phyloP scores from a whole-genome alignment of 2,888 invertebrate genomes.

The Tetropium fuscum region DNA sequence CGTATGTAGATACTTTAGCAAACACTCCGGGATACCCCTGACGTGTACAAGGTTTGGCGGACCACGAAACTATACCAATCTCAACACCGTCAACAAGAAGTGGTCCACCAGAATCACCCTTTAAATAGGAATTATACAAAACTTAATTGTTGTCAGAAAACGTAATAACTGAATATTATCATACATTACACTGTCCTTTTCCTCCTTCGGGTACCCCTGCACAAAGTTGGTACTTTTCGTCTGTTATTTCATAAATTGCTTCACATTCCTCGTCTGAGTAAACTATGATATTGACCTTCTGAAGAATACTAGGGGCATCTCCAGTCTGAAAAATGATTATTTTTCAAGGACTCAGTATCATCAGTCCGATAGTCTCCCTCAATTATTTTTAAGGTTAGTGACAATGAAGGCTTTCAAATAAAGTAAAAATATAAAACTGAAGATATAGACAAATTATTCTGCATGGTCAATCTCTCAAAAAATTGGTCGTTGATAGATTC shows the following conservation, averaged over 20 bases:
- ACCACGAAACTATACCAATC: constrained; percentile 18
- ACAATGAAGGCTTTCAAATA: too few species aligned
- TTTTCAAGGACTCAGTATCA: too few species aligned
- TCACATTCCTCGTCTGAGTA: constrained; percentile 15
- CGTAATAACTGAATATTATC: too few species aligned
- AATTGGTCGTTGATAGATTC: too few species aligned
- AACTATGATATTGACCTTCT: constrained; percentile 6
- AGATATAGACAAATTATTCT: too few species aligned
- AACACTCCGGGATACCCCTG: constrained; percentile 16
- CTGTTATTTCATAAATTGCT: neutral
- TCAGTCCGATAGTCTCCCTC: too few species aligned
- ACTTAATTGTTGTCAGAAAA: too few species aligned
- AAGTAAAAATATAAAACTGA: too few species aligned
- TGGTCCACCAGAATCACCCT: constrained; percentile 19
- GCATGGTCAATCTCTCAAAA: too few species aligned
- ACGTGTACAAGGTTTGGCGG: constrained; percentile 10
- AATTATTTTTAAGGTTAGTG: too few species aligned
- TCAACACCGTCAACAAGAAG: constrained; percentile 7
- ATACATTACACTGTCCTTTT: constrained; percentile 16
- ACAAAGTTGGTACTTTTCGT: constrained; percentile 1
- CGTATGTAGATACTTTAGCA: constrained; percentile 2
- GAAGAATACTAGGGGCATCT: constrained; percentile 7
- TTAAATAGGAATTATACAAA: neutral
- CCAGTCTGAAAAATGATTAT: too few species aligned
- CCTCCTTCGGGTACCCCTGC: constrained; percentile 11